Evolutionary conservation across 2,797 vertebrate genomes (phyloP), one percentile per base, ranked within the genome.

Genomic region (Sparus aurata): DNA sequence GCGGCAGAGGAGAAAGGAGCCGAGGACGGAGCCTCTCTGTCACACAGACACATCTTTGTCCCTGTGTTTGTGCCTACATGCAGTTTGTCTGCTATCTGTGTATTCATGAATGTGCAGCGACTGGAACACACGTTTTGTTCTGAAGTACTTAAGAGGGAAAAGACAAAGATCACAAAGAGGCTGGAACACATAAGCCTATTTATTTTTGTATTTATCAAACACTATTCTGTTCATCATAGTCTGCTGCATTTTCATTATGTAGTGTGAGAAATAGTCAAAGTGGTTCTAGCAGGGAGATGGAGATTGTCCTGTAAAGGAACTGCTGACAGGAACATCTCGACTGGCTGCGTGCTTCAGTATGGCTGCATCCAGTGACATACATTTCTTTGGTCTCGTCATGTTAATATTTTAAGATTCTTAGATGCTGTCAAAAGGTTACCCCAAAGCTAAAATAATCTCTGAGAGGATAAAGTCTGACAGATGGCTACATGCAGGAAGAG

Each of bases 11-110:
- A 86, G 61, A 77, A 68, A 63, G 73, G 77, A 74, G 74, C 53
- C 1, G 17, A 61, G 67, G 60, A 84, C 72, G 41, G 65, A 76
- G 27, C 63, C 27, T 82, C 80, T 77, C 69, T 77, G 75, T 74
- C 64, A 84, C 63, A 84, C 74, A 88, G 66, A 13, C 57, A 52
- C 61, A 78, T 60, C 69, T 85, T 79, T 86, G 84, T 87, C 66
- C 53, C 27, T 10, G 16, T 59, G 20, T 49, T 17, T 1, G 59
- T 79, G 70, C 2, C 52, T 59, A 38, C 43, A 46, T 20, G 49
- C 60, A 47, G 41, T 69, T 17, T 1, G 16, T 60, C 34, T 68
- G 59, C 72, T 69, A 69, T 72, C 53, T 58, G 69, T 73, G 63
- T 84, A 49, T 15, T 77, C 7, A 66, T 53, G 17, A 12, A 55